Evolutionary conservation across 2,797 vertebrate species (phyloP).

Genomic region (Gymnothorax javanicus): DNA sequence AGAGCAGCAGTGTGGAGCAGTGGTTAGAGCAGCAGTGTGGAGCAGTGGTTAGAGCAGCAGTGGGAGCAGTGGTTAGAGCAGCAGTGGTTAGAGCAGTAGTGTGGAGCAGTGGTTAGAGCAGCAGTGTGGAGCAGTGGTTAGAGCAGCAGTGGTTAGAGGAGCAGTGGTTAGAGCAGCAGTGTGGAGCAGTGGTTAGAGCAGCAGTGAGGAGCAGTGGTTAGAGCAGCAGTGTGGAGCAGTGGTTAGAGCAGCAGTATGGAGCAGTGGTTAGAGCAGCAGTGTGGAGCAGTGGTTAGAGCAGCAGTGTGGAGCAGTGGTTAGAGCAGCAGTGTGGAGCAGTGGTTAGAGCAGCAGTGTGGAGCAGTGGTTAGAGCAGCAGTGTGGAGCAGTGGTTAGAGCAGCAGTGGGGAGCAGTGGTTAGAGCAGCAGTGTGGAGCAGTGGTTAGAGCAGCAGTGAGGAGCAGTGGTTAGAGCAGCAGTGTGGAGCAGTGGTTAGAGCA

Average conservation of each 20-base stretch:
- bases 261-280: neutral
- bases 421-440: neutral
- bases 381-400: constrained; percentile 4
- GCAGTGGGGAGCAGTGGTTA: neutral
- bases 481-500: neutral
- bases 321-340: neutral
- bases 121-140: neutral
- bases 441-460: neutral
- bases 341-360: neutral
- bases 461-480: constrained; percentile 8
- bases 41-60: neutral
- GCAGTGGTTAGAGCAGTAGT: neutral
- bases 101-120: neutral
- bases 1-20: neutral
- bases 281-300: neutral
- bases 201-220: neutral
- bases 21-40: neutral
- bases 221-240: neutral
- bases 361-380: neutral
- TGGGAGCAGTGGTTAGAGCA: neutral
- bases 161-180: neutral
- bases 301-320: neutral
- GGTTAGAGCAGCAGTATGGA: neutral
- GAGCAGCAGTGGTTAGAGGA: neutral
- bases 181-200: neutral